Evolutionary conservation across 2,797 vertebrate genomes (phyloP).

Genomic region (Hypotaenidia okinawae): DNA sequence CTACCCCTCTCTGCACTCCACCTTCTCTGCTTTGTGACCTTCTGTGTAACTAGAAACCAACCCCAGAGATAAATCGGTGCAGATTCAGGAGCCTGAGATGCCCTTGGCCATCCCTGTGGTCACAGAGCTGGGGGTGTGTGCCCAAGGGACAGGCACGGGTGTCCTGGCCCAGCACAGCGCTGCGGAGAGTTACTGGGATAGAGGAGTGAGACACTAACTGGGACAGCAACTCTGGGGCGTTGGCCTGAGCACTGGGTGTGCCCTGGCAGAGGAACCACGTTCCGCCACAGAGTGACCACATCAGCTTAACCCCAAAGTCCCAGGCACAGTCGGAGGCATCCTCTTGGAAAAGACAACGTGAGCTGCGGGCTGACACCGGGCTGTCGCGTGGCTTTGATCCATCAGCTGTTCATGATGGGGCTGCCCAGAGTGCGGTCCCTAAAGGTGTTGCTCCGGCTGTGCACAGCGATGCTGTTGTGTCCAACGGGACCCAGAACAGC

Average conservation of each 20-base stretch:
- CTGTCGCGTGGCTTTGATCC: fast-evolving
- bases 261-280: neutral
- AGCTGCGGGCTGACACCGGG: neutral
- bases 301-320: neutral
- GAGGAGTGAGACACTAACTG: neutral
- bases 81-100: neutral
- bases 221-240: neutral
- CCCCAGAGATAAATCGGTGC: too few species aligned
- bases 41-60: neutral
- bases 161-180: neutral
- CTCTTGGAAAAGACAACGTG: too few species aligned
- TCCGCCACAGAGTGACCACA: neutral
- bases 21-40: neutral
- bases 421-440: neutral
- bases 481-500: neutral
- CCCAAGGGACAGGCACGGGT: neutral
- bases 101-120: neutral
- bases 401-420: fast-evolving
- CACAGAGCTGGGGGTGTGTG: fast-evolving
- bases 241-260: neutral
- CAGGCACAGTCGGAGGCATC: too few species aligned
- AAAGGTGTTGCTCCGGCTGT: fast-evolving
- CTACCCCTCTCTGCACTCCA: fast-evolving
- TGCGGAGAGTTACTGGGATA: neutral
- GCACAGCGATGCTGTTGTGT: neutral